A percentile compares a stretch with the other conserved stretches of the same genome.
Evolutionary conservation across 2,888 invertebrate species (phyloP).

Genomic region (Meganola albula): DNA sequence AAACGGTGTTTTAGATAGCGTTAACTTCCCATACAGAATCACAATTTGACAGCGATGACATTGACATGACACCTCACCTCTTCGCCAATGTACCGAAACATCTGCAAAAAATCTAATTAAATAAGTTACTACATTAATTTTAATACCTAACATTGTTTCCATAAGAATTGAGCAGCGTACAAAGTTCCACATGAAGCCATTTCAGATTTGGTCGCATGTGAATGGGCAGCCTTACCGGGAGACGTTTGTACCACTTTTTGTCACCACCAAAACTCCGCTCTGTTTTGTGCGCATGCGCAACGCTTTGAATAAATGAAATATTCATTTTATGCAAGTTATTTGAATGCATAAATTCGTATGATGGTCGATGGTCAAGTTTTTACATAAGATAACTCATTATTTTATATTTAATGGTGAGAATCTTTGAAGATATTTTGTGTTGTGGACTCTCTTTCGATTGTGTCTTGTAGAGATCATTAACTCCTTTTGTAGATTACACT

Average conservation of each 20-base stretch:
- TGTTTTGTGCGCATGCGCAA: conserved; percentile 40
- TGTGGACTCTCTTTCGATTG: not conserved
- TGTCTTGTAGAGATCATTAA: not conserved
- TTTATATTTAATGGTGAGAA: conserved; percentile 17
- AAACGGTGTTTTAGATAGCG: too few species aligned
- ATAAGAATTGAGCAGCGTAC: too few species aligned
- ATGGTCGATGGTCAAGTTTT: conserved; percentile 24
- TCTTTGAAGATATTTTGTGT: conserved; percentile 2
- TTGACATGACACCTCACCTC: not conserved
- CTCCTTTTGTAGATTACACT: too few species aligned
- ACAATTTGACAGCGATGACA: too few species aligned
- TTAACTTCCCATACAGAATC: too few species aligned
- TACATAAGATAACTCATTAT: conserved; percentile 24
- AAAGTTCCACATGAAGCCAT: conserved; percentile 25
- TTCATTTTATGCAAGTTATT: conserved; percentile 46
- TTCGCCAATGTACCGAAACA: too few species aligned
- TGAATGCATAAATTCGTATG: conserved; percentile 28
- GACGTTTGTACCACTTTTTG: conserved; percentile 50
- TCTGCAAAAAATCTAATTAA: too few species aligned
- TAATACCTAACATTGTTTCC: too few species aligned
- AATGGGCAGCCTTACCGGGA: conserved; percentile 32
- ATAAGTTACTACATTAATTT: too few species aligned
- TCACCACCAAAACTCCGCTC: conserved; percentile 10
- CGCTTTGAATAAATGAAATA: conserved; percentile 62
- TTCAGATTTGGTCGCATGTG: conserved; percentile 15